phyloP scores from a whole-genome alignment of 2,797 vertebrate species.

The Hydrolagus colliei region DNA sequence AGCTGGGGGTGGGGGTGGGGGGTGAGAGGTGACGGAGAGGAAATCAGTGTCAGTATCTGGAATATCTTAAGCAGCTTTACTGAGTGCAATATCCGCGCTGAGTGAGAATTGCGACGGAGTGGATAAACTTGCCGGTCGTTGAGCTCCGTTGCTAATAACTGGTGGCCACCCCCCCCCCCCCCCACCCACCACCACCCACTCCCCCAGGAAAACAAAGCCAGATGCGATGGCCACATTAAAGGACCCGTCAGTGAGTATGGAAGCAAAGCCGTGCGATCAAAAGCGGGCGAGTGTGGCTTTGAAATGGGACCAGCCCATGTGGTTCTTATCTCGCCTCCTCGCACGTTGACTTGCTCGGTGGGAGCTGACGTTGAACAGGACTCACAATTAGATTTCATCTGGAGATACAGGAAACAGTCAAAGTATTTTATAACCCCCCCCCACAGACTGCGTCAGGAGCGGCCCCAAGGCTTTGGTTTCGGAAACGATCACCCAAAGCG shows the following conservation, averaged over 20 bases:
- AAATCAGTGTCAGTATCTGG: too few species aligned
- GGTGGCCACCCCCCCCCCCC: too few species aligned
- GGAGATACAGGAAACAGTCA: not conserved
- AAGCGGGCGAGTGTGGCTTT: conserved; percentile 15
- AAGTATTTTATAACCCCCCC: not conserved
- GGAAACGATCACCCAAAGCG: not conserved
- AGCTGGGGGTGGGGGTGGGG: too few species aligned
- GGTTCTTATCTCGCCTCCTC: conserved; percentile 15
- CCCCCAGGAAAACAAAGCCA: conserved; percentile 11
- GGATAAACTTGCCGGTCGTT: not conserved
- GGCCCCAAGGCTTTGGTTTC: not conserved
- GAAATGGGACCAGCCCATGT: conserved; percentile 18
- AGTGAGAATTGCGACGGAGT: not conserved
- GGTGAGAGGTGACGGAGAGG: too few species aligned
- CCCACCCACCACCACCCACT: too few species aligned
- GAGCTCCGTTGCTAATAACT: not conserved
- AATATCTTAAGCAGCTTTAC: too few species aligned
- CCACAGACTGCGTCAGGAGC: not conserved
- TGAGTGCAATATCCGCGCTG: not conserved
- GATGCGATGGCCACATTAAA: conserved; percentile 19
- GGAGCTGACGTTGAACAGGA: conserved; percentile 19
- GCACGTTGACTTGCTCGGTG: conserved; percentile 17
- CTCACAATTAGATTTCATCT: not conserved
- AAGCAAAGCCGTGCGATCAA: conserved; percentile 1
- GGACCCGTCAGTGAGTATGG: not conserved